Percentiles rank a stretch among this genome's conserved stretches.
Conservation (phyloP, 2,113 vertebrate genomes). For the Alligator sinensis region DNA sequence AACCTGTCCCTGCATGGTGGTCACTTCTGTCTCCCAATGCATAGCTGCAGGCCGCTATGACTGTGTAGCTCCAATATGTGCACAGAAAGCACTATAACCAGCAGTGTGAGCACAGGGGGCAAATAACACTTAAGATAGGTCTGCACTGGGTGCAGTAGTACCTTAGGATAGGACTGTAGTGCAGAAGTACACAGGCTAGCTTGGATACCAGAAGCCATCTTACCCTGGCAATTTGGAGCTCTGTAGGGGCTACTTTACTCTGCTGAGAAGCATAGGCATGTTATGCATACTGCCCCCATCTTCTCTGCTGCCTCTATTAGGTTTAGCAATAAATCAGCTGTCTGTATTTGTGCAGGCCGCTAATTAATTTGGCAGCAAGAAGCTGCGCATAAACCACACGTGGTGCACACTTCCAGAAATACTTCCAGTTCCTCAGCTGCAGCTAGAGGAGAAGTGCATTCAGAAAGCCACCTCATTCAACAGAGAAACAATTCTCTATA, state of each 20-base stretch:
- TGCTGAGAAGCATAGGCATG: too few species aligned
- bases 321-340: background rate
- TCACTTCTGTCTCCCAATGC: background rate
- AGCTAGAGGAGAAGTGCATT: background rate
- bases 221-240: too few species aligned
- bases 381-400: background rate
- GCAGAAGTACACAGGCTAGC: too few species aligned
- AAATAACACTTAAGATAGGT: background rate
- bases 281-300: background rate
- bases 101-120: background rate
- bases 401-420: background rate
- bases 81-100: background rate
- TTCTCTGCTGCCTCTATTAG: background rate
- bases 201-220: too few species aligned
- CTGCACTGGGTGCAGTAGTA: too few species aligned
- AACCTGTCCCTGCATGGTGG: background rate
- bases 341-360: background rate
- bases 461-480: background rate
- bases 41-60: too few species aligned
- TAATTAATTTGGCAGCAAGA: background rate
- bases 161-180: too few species aligned
- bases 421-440: accelerated
- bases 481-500: accelerated
- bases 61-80: background rate
- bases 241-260: too few species aligned